phyloP scores from a whole-genome alignment of 23 tunicate species.

The Halocynthia roretzi region DNA sequence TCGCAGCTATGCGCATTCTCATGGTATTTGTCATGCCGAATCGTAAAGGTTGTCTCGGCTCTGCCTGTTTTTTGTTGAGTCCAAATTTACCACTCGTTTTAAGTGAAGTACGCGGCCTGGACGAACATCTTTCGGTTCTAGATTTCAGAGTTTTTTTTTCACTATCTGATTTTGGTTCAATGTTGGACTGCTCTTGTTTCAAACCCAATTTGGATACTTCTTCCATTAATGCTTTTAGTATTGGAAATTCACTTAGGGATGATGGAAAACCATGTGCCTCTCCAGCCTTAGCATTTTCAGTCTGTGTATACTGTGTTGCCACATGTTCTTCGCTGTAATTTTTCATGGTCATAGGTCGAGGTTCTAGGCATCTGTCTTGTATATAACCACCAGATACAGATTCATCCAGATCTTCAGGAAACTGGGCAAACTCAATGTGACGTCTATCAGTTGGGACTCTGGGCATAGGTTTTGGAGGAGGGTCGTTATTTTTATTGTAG shows the following conservation, averaged over 20 bases:
- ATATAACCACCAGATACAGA: too few relatives aligned
- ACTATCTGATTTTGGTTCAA: neutral
- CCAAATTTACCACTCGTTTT: too few relatives aligned
- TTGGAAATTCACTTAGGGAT: slow-evolving; percentile 7
- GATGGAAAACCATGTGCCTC: neutral
- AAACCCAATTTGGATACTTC: slow-evolving; percentile 14
- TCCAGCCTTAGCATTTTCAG: neutral
- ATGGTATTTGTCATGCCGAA: slow-evolving; percentile 26
- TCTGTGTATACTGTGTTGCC: neutral
- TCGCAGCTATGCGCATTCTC: slow-evolving; percentile 16
- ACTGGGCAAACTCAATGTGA: too few relatives aligned
- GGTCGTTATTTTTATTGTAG: slow-evolving; percentile 13
- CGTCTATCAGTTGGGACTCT: too few relatives aligned
- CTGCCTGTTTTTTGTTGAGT: neutral
- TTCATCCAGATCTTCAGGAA: too few relatives aligned
- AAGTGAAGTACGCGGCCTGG: neutral
- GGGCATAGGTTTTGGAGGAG: neutral
- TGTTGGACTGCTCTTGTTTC: neutral
- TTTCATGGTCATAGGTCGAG: too few relatives aligned
- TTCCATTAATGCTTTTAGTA: slow-evolving; percentile 17
- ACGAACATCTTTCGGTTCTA: neutral
- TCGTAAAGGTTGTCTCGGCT: slow-evolving; percentile 1
- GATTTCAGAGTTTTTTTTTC: neutral
- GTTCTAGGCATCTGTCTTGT: too few relatives aligned
- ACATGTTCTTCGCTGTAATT: too few relatives aligned